A percentile compares a stretch with the other conserved stretches of the same genome.
These are phyloP conservation scores for Pipa parva DNA, from an alignment of 2,113 vertebrate species.

Conservation along the genomic window DNA sequence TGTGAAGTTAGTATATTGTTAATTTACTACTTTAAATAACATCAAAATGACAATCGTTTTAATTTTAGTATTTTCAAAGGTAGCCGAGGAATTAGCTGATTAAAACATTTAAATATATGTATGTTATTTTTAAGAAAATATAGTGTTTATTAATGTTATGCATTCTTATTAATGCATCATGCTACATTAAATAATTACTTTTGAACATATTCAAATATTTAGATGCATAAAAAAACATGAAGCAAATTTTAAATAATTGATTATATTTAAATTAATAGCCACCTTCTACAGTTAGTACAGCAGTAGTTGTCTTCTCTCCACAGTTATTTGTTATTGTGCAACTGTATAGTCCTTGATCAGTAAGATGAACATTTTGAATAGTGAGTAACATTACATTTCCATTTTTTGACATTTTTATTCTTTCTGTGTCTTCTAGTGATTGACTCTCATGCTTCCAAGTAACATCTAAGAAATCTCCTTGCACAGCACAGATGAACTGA, in stretches of 20 bases:
- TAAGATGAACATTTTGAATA: slow-evolving; percentile 61
- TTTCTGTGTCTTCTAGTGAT: slow-evolving; percentile 60
- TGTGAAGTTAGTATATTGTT: too few relatives aligned
- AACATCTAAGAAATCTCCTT: slow-evolving; percentile 62
- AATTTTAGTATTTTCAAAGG: too few relatives aligned
- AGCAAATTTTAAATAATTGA: not conserved
- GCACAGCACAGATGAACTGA: slow-evolving; percentile 73
- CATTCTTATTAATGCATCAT: too few relatives aligned
- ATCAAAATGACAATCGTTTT: too few relatives aligned
- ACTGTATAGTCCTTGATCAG: slow-evolving; percentile 75
- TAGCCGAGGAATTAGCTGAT: too few relatives aligned
- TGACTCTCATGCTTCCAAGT: slow-evolving; percentile 72
- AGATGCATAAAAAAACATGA: not conserved
- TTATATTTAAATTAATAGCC: slow-evolving; percentile 70
- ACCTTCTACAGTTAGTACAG: slow-evolving; percentile 81
- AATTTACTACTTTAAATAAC: too few relatives aligned
- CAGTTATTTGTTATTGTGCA: slow-evolving; percentile 67
- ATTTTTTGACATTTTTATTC: slow-evolving; percentile 63
- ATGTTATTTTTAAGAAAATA: too few relatives aligned
- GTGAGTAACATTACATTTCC: slow-evolving; percentile 67
- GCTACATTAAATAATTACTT: not conserved
- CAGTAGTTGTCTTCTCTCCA: slow-evolving; percentile 71
- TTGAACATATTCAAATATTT: not conserved
- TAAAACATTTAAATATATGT: too few relatives aligned
- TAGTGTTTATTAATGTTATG: too few relatives aligned